Evolutionary conservation across 2,888 invertebrate species (phyloP).

Genomic region (Capitulum mitella): DNA sequence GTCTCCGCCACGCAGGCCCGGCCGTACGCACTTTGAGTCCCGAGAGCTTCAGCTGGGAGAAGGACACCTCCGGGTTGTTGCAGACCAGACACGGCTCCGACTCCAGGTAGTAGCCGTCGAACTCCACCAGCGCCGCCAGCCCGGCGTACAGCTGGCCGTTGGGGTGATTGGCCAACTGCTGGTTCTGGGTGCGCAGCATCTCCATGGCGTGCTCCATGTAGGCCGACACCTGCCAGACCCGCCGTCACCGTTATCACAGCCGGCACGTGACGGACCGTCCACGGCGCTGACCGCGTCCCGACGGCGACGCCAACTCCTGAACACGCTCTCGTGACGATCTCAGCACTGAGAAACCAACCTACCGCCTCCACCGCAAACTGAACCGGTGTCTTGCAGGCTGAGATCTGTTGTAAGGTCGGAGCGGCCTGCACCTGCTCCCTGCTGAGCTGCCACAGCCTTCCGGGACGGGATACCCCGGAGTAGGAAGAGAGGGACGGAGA

Average conservation of each 20-base stretch:
- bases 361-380: no score
- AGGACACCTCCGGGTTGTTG: conserved; percentile 92
- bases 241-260: conserved; percentile 51
- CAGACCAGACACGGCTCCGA: conserved; percentile 96
- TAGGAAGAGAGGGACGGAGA: no score
- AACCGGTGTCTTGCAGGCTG: no score
- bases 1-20: no score
- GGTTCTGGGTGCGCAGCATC: conserved; percentile 79
- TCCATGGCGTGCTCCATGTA: conserved; percentile 81
- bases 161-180: conserved; percentile 79
- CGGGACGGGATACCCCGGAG: no score
- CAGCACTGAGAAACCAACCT: no score
- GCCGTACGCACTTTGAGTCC: conserved; percentile 75
- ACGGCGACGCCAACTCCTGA: no score
- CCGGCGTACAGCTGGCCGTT: conserved; percentile 89
- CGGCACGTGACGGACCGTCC: no score
- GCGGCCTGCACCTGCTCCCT: no score
- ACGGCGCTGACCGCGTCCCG: background rate
- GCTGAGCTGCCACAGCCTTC: no score
- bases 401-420: no score
- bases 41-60: conserved; percentile 81
- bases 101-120: conserved; percentile 93
- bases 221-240: conserved; percentile 52
- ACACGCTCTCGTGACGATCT: no score
- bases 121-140: conserved; percentile 84